Percentiles rank a stretch among this genome's conserved stretches.
These are phyloP conservation scores for Aquatica leii DNA, from an alignment of 2,888 invertebrate species.

Conservation along the genomic window DNA sequence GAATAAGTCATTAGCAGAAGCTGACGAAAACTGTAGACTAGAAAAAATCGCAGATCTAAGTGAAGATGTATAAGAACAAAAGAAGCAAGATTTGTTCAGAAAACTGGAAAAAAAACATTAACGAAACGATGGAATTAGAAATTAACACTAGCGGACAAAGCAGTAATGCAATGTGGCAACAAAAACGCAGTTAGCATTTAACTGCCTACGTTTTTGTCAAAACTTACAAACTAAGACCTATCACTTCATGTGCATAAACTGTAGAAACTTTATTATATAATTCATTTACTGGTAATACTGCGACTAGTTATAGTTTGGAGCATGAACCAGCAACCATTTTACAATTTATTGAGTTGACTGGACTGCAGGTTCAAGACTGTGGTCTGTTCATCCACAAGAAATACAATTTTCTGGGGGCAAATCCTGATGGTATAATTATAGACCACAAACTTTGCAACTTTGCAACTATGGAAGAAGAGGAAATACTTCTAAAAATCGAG, in stretches of 20 bases:
- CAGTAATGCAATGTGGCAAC: background rate
- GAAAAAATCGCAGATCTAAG: background rate
- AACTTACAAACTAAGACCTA: background rate
- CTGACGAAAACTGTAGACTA: too few species aligned
- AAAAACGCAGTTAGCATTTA: background rate
- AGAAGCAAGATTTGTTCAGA: too few species aligned
- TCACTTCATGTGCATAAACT: background rate
- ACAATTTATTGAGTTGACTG: too few species aligned
- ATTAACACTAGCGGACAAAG: background rate
- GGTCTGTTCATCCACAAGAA: too few species aligned
- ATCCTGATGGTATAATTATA: too few species aligned
- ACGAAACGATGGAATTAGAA: background rate
- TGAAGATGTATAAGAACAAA: background rate
- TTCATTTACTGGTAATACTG: background rate
- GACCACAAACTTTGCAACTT: too few species aligned
- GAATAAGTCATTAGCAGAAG: too few species aligned
- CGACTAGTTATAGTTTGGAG: background rate
- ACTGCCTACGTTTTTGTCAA: background rate
- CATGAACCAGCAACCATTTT: background rate
- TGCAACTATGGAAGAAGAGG: too few species aligned
- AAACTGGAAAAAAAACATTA: background rate
- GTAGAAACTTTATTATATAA: background rate
- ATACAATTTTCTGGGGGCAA: too few species aligned
- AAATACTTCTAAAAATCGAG: too few species aligned
- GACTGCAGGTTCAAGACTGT: too few species aligned